phyloP scores from a whole-genome alignment of 2,797 vertebrate species.

The Lithobates sylvaticus region DNA sequence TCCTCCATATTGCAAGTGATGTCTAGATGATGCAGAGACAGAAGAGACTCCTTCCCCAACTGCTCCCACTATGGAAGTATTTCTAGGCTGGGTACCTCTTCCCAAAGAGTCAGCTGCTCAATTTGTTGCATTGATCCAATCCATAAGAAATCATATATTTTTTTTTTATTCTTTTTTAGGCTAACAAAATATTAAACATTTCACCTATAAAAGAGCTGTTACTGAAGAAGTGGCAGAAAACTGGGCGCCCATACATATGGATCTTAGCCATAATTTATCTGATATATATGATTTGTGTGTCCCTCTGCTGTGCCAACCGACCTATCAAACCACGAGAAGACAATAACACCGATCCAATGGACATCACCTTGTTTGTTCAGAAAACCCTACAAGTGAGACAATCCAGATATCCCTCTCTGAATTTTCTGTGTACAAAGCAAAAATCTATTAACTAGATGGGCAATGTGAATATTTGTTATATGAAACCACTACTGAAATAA shows the following conservation, averaged over 20 bases:
- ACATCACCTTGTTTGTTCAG: slow-evolving; percentile 39
- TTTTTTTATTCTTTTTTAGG: slow-evolving; percentile 67
- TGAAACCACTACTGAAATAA: too few relatives aligned
- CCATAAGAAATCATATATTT: not conserved
- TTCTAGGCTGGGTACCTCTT: too few relatives aligned
- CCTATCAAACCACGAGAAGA: slow-evolving; percentile 57
- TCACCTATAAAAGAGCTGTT: slow-evolving; percentile 82
- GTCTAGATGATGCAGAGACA: too few relatives aligned
- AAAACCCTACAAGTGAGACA: slow-evolving; percentile 18
- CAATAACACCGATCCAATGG: slow-evolving; percentile 30
- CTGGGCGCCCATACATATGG: slow-evolving; percentile 84
- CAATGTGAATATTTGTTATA: too few relatives aligned
- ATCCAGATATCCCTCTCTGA: too few relatives aligned
- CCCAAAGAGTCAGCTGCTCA: too few relatives aligned
- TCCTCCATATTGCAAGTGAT: too few relatives aligned
- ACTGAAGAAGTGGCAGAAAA: slow-evolving; percentile 83
- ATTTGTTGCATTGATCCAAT: too few relatives aligned
- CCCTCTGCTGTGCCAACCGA: slow-evolving; percentile 80
- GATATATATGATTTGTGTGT: slow-evolving; percentile 82
- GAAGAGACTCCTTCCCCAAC: too few relatives aligned
- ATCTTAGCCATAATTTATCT: slow-evolving; percentile 78
- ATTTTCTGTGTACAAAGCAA: too few relatives aligned
- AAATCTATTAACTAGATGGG: too few relatives aligned
- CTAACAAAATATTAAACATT: slow-evolving; percentile 78
- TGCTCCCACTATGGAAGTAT: too few relatives aligned